Evolutionary conservation across 1,140 invertebrate genomes (phyloP).

Genomic region (Dufourea novaeangliae): DNA sequence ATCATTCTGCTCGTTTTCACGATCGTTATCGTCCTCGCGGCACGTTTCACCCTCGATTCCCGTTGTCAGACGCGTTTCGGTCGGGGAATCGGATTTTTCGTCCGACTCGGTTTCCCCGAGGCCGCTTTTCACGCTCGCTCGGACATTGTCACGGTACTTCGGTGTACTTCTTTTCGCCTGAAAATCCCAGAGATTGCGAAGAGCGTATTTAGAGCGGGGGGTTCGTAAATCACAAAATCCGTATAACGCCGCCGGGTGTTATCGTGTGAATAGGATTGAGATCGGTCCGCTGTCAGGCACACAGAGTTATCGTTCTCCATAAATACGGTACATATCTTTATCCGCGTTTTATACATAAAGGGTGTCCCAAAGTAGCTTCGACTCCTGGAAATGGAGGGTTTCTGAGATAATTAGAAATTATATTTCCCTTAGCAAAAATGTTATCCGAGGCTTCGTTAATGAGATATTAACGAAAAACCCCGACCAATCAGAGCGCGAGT

Average conservation of each 20-base stretch:
- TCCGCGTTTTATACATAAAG: conserved; percentile 11
- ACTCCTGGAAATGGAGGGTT: too few species aligned
- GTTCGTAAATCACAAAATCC: conserved; percentile 14
- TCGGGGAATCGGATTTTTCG: too few species aligned
- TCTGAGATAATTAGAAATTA: too few species aligned
- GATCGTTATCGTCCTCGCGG: conserved; percentile 13
- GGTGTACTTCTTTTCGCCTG: background rate
- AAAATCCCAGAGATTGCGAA: background rate
- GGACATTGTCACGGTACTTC: background rate
- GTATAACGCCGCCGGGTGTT: background rate
- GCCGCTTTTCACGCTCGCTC: background rate
- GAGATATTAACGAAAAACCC: too few species aligned
- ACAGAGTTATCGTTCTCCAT: background rate
- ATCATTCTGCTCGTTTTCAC: background rate
- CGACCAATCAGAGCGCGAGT: too few species aligned
- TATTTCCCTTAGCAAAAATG: too few species aligned
- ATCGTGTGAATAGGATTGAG: background rate
- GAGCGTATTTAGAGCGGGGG: background rate
- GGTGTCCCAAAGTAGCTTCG: too few species aligned
- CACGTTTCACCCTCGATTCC: background rate
- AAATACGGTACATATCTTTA: background rate
- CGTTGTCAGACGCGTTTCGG: background rate
- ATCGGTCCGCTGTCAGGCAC: background rate
- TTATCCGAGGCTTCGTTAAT: too few species aligned
- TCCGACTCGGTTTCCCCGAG: background rate